These are phyloP conservation scores for Terrapene triunguis DNA, from an alignment of 2,113 vertebrate genomes.

Conservation along the genomic window DNA sequence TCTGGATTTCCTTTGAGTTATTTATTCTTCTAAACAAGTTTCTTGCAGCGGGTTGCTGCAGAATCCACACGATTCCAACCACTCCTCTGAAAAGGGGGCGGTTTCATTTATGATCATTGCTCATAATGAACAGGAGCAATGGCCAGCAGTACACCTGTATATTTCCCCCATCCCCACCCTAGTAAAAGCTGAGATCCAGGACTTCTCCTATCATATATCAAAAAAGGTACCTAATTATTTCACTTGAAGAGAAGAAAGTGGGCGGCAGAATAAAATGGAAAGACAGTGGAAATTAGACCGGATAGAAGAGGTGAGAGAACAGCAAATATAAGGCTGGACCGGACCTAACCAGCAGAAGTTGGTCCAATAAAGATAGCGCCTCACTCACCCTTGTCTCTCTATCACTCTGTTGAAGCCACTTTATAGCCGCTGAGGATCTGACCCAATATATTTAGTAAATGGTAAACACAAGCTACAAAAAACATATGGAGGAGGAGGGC, in stretches of 20 bases:
- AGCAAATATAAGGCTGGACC: not conserved
- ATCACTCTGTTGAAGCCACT: no score
- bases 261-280: not conserved
- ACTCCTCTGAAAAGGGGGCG: not conserved
- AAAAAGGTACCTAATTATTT: not conserved
- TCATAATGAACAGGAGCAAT: not conserved
- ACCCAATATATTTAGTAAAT: not conserved
- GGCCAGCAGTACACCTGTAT: not conserved
- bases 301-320: not conserved
- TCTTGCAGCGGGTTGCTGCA: not conserved
- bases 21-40: not conserved
- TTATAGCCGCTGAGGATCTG: not conserved
- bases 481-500: not conserved
- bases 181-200: not conserved
- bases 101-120: no score
- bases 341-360: no score
- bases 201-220: not conserved
- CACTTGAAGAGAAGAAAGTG: not conserved
- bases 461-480: not conserved
- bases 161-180: not conserved
- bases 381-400: no score
- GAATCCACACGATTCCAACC: not conserved
- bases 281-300: not conserved
- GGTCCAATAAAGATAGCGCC: no score
- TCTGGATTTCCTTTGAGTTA: not conserved